phyloP scores from a whole-genome alignment of 2,888 invertebrate species.

The Tuta absoluta region DNA sequence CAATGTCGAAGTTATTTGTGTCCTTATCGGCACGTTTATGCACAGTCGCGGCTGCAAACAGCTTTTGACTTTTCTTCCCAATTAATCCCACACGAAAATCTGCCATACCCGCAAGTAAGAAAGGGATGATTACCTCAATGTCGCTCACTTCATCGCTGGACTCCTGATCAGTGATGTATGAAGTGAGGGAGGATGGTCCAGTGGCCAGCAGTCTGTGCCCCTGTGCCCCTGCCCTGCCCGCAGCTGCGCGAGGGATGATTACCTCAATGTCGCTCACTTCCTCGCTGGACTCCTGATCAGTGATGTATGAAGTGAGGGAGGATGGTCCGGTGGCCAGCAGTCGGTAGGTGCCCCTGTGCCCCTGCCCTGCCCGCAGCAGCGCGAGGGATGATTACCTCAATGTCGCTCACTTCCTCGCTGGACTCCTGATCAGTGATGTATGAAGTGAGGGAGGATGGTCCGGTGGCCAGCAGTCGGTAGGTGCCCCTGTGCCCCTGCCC shows the following conservation, averaged over 20 bases:
- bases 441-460: constrained; percentile 57
- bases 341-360: constrained; percentile 72
- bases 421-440: constrained; percentile 56
- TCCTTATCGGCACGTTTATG: too few relatives aligned
- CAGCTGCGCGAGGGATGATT: too few relatives aligned
- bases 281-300: constrained; percentile 54
- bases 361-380: too few relatives aligned
- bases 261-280: constrained; percentile 76
- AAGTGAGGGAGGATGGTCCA: constrained; percentile 57
- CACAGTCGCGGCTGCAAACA: too few relatives aligned
- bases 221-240: too few relatives aligned
- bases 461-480: constrained; percentile 69
- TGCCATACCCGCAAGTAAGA: too few relatives aligned
- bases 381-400: constrained; percentile 62
- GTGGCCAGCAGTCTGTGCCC: constrained; percentile 69
- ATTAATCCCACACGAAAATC: too few relatives aligned
- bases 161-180: constrained; percentile 54
- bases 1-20: too few relatives aligned
- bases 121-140: constrained; percentile 61
- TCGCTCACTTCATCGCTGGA: constrained; percentile 69
- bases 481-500: constrained; percentile 67
- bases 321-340: constrained; percentile 66
- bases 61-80: too few relatives aligned
- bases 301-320: constrained; percentile 57
- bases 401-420: constrained; percentile 68